These are phyloP conservation scores for Australoheros scitulus DNA, from an alignment of 2,113 vertebrate species.

Conservation along the genomic window DNA sequence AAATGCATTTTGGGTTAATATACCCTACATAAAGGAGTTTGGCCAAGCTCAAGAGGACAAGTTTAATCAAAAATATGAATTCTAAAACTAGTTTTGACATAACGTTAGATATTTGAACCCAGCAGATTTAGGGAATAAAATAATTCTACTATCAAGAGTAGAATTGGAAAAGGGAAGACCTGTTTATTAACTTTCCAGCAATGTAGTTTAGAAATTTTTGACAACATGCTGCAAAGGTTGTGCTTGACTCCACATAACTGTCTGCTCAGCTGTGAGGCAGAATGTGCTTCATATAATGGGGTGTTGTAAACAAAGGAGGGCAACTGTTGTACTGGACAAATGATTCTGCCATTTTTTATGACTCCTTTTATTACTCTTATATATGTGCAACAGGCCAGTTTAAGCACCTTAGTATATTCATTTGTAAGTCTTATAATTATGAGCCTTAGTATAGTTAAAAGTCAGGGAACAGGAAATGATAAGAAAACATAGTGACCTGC, in stretches of 20 bases:
- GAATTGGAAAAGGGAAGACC: not conserved
- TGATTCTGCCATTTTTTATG: not conserved
- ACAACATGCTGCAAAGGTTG: not conserved
- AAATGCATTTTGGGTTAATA: not conserved
- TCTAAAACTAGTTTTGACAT: not conserved
- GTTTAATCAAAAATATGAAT: not conserved
- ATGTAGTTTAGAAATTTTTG: not conserved
- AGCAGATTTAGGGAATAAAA: not conserved
- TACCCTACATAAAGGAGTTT: not conserved
- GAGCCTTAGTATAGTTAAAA: too few relatives aligned
- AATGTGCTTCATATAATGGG: not conserved
- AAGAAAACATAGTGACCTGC: too few relatives aligned
- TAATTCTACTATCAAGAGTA: not conserved
- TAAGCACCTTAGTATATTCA: too few relatives aligned
- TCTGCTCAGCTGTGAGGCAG: not conserved
- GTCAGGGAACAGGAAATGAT: too few relatives aligned
- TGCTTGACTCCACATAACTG: not conserved
- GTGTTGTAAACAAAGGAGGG: not conserved
- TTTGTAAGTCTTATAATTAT: too few relatives aligned
- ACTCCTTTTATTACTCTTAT: too few relatives aligned
- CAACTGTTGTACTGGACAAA: not conserved
- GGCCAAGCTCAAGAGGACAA: not conserved
- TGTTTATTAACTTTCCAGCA: not conserved
- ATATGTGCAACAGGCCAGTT: too few relatives aligned
- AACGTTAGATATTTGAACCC: accelerated